Conservation (phyloP, 2,888 invertebrate species). For the Campopleginae sp. region DNA sequence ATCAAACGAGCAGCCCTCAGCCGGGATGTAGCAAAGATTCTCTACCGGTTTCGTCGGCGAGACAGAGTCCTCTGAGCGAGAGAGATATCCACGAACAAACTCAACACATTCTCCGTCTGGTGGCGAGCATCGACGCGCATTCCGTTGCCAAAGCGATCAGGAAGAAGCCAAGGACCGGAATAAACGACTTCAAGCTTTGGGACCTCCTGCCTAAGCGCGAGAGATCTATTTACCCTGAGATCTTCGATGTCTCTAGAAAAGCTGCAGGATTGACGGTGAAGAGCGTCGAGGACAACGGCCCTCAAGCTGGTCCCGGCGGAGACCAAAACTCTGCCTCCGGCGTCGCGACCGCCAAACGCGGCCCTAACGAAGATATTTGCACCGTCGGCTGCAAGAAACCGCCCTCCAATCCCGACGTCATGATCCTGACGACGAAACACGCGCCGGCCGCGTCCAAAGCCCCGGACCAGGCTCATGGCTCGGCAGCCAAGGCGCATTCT, state of each 20-base stretch:
- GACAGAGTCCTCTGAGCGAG: not conserved
- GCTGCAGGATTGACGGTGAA: not conserved
- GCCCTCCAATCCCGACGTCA: slow-evolving; percentile 8
- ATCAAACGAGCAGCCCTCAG: slow-evolving; percentile 62
- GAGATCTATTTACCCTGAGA: slow-evolving; percentile 21
- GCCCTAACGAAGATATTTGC: slow-evolving; percentile 56
- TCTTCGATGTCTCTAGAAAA: not conserved
- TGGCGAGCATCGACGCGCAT: slow-evolving; percentile 63
- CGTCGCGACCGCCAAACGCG: slow-evolving; percentile 28
- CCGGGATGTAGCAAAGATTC: slow-evolving; percentile 76
- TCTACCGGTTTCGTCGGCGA: not conserved
- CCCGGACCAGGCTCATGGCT: not conserved
- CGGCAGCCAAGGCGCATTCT: not conserved
- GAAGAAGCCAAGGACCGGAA: slow-evolving; percentile 54
- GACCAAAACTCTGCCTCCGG: not conserved
- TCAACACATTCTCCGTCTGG: slow-evolving; percentile 53
- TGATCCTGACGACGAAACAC: not conserved
- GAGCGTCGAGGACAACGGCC: too few species aligned
- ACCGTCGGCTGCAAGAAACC: slow-evolving; percentile 56
- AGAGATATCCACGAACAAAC: slow-evolving; percentile 54
- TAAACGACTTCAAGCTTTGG: slow-evolving; percentile 72
- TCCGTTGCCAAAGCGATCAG: slow-evolving; percentile 60
- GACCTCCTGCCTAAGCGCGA: slow-evolving; percentile 70
- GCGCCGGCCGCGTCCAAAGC: not conserved
- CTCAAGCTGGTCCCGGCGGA: not conserved